phyloP scores from a whole-genome alignment of 2,113 vertebrate genomes.

The Semnornis frantzii region DNA sequence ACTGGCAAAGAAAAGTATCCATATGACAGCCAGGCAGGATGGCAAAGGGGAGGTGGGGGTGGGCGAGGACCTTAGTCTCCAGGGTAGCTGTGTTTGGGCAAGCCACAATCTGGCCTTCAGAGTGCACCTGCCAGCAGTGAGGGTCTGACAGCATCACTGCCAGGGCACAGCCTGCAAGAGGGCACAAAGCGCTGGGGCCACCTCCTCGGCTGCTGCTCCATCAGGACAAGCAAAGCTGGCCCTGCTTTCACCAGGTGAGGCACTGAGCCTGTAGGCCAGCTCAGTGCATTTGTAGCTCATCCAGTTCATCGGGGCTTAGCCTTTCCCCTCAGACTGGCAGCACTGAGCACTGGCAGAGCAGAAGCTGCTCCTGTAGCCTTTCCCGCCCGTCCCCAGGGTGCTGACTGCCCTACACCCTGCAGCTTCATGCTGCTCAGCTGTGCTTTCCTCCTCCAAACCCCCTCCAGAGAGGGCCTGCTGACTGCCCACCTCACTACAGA shows the following conservation, averaged over 20 bases:
- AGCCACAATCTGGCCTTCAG: not conserved
- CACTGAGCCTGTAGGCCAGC: not conserved
- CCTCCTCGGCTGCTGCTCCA: not conserved
- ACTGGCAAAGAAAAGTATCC: not conserved
- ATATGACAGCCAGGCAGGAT: accelerated
- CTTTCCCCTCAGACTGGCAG: not conserved
- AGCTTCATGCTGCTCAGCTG: not conserved
- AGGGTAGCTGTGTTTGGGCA: not conserved
- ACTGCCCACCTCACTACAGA: not conserved
- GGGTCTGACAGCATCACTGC: not conserved
- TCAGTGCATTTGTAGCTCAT: not conserved
- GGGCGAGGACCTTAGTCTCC: accelerated
- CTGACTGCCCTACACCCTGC: accelerated
- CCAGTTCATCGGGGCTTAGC: not conserved
- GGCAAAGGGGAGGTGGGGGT: not conserved
- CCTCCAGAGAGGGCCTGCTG: accelerated
- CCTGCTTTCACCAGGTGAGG: not conserved
- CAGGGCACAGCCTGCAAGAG: not conserved
- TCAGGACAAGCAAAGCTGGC: not conserved
- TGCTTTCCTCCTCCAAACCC: not conserved
- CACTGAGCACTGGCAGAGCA: accelerated
- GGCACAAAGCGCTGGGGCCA: accelerated
- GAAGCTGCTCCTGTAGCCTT: not conserved
- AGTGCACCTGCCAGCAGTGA: not conserved
- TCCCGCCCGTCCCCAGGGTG: not conserved